phyloP scores from a whole-genome alignment of 2,797 vertebrate species.

The Hypotaenidia okinawae region DNA sequence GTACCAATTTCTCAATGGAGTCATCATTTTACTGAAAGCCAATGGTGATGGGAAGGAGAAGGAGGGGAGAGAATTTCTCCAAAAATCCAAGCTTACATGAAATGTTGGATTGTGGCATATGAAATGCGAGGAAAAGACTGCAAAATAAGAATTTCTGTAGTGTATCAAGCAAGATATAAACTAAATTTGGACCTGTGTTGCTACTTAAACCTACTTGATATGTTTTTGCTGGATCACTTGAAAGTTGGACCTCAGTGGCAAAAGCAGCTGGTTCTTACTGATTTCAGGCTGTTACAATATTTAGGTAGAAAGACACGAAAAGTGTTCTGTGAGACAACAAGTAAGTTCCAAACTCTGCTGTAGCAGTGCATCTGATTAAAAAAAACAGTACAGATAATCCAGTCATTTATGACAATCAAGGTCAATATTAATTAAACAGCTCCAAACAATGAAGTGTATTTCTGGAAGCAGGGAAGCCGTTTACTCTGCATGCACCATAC shows the following conservation, averaged over 20 bases:
- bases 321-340: background rate
- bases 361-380: background rate
- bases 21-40: background rate
- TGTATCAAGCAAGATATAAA: background rate
- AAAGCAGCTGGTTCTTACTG: background rate
- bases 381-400: background rate
- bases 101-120: background rate
- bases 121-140: background rate
- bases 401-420: background rate
- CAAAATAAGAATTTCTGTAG: background rate
- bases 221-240: background rate
- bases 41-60: background rate
- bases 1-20: background rate
- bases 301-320: background rate
- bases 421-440: conserved; percentile 5
- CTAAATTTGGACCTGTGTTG: background rate
- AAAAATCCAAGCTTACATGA: background rate
- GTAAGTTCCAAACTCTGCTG: background rate
- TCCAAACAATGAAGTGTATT: background rate
- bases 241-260: background rate
- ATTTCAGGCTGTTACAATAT: background rate
- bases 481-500: background rate
- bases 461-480: background rate
- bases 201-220: background rate
- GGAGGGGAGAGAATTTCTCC: background rate